These are phyloP conservation scores for Gymnothorax javanicus DNA, from an alignment of 2,797 vertebrate genomes.

Conservation along the genomic window DNA sequence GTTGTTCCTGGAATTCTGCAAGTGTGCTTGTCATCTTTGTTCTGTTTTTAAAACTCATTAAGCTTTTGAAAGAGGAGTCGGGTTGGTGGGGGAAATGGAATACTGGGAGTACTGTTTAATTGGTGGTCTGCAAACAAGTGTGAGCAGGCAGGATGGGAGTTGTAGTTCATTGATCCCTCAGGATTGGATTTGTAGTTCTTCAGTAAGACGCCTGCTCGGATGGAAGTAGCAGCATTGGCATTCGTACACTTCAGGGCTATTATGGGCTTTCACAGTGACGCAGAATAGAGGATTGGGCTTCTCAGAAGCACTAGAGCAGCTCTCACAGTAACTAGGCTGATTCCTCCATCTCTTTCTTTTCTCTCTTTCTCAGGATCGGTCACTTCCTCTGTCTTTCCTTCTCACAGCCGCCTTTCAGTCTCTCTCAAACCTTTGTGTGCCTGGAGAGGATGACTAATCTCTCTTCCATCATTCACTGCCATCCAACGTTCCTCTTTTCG, in stretches of 20 bases:
- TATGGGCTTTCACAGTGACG: background rate
- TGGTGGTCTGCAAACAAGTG: background rate
- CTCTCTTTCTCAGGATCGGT: conserved; percentile 43
- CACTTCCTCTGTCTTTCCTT: conserved; percentile 46
- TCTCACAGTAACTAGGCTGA: background rate
- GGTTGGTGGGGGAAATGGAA: background rate
- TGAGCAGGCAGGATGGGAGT: background rate
- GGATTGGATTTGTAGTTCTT: background rate
- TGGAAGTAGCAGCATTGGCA: background rate
- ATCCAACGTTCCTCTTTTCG: background rate
- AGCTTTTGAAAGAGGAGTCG: background rate
- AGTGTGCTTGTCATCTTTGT: background rate
- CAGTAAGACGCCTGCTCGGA: background rate
- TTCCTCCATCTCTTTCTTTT: conserved; percentile 30
- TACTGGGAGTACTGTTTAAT: background rate
- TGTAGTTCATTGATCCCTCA: background rate
- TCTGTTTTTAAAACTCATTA: background rate
- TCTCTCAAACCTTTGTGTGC: conserved; percentile 41
- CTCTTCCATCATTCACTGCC: background rate
- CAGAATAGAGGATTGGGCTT: background rate
- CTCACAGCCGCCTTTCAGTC: conserved; percentile 43
- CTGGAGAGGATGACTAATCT: conserved; percentile 53
- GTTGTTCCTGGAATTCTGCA: background rate
- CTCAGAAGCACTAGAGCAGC: conserved; percentile 25
- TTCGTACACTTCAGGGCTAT: background rate